These are phyloP conservation scores for Sceloporus undulatus DNA, from an alignment of 2,113 vertebrate species.

Conservation along the genomic window DNA sequence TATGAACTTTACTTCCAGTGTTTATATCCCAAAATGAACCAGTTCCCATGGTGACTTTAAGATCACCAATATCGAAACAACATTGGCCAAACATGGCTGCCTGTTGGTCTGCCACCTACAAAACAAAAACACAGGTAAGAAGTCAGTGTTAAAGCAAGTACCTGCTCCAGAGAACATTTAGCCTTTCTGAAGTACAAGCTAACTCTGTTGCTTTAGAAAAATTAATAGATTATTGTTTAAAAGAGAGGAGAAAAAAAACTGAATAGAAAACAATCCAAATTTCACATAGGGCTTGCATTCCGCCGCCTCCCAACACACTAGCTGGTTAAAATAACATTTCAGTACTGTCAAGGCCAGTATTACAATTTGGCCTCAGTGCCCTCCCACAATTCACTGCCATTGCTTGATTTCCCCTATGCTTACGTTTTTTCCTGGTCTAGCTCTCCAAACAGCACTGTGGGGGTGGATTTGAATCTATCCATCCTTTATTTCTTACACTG, in stretches of 20 bases:
- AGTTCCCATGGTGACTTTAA: slow-evolving; percentile 97
- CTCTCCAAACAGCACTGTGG: neutral
- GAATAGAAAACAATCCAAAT: no score
- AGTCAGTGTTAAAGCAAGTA: neutral
- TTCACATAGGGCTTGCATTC: no score
- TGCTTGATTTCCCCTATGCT: no score
- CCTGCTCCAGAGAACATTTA: neutral
- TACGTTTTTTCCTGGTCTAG: no score
- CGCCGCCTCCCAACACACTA: no score
- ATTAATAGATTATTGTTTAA: no score
- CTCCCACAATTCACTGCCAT: no score
- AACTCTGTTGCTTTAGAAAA: neutral
- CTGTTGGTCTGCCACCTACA: slow-evolving; percentile 95
- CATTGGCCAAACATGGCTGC: slow-evolving; percentile 98
- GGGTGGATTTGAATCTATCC: neutral
- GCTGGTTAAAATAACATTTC: no score
- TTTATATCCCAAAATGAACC: slow-evolving; percentile 97
- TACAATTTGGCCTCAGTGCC: no score
- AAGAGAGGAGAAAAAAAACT: no score
- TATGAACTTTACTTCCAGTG: slow-evolving; percentile 87
- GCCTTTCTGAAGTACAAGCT: neutral
- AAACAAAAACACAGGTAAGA: slow-evolving; percentile 7
- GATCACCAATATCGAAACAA: slow-evolving; percentile 91
- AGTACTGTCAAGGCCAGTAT: no score
- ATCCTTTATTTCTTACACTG: neutral